These are phyloP conservation scores for Octopus sinensis DNA, from an alignment of 1,140 invertebrate genomes.

Conservation along the genomic window DNA sequence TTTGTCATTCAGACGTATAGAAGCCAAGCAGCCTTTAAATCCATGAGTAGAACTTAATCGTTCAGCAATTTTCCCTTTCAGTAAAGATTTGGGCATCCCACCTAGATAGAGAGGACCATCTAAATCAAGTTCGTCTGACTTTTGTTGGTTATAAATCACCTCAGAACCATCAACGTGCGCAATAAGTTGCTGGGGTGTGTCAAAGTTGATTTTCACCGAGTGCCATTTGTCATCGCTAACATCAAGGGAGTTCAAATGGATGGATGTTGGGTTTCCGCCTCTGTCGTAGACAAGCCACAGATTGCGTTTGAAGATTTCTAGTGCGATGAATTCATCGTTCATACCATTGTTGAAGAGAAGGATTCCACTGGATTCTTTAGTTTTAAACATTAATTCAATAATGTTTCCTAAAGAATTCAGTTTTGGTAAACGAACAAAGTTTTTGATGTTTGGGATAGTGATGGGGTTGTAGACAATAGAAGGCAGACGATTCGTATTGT, in stretches of 20 bases:
- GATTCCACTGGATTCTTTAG: conserved; percentile 72
- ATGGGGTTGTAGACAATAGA: conserved; percentile 36
- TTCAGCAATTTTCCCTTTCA: neutral
- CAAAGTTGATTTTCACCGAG: conserved; percentile 76
- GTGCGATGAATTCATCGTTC: conserved; percentile 84
- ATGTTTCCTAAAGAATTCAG: conserved; percentile 29
- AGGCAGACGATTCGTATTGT: conserved; percentile 21
- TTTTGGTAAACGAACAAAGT: conserved; percentile 35
- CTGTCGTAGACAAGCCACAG: conserved; percentile 85
- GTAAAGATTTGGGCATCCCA: neutral
- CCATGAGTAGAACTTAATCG: conserved; percentile 78
- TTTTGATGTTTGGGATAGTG: conserved; percentile 35
- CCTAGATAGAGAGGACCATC: conserved; percentile 36
- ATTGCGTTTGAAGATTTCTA: conserved; percentile 75
- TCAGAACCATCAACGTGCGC: conserved; percentile 27
- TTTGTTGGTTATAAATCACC: conserved; percentile 51
- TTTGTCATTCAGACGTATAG: conserved; percentile 86
- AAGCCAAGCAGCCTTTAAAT: conserved; percentile 90
- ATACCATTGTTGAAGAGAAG: conserved; percentile 90
- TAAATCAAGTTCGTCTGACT: conserved; percentile 43
- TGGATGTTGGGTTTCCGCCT: conserved; percentile 65
- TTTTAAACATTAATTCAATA: conserved; percentile 50
- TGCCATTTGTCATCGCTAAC: conserved; percentile 94
- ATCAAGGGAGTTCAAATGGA: conserved; percentile 62
- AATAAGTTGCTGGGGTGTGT: conserved; percentile 68